Evolutionary conservation across 2,113 vertebrate species (phyloP).

Genomic region (Gasterosteus aculeatus): DNA sequence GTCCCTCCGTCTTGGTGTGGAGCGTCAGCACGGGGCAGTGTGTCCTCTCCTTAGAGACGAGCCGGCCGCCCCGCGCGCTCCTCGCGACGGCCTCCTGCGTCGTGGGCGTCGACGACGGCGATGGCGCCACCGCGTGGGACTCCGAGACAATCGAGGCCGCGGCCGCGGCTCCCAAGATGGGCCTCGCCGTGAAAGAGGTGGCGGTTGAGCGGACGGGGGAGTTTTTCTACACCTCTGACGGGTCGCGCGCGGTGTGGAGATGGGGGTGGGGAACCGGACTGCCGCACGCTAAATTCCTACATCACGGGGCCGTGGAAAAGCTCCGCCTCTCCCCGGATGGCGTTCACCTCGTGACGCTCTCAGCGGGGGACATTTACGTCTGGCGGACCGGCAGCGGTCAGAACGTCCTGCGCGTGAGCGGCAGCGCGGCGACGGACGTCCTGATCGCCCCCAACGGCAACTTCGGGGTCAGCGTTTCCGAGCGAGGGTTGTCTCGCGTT

Average conservation of each 20-base stretch:
- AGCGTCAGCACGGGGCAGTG: slow-evolving; percentile 78
- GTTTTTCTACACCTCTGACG: slow-evolving; percentile 79
- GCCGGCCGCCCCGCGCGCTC: slow-evolving; percentile 48
- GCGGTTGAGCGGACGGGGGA: slow-evolving; percentile 57
- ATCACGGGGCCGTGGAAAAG: slow-evolving; percentile 71
- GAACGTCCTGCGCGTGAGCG: slow-evolving; percentile 74
- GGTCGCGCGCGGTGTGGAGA: slow-evolving; percentile 76
- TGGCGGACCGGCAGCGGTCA: slow-evolving; percentile 78
- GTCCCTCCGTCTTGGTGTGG: slow-evolving; percentile 78
- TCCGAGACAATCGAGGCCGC: slow-evolving; percentile 70
- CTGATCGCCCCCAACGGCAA: slow-evolving; percentile 77
- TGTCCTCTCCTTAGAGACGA: slow-evolving; percentile 74
- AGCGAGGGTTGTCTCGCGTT: slow-evolving; percentile 71
- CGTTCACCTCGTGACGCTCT: slow-evolving; percentile 74
- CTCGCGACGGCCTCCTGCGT: slow-evolving; percentile 67
- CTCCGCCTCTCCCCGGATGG: slow-evolving; percentile 70
- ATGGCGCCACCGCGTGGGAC: slow-evolving; percentile 78
- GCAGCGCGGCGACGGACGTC: slow-evolving; percentile 69
- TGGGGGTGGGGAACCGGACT: slow-evolving; percentile 70
- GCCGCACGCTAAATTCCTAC: slow-evolving; percentile 69
- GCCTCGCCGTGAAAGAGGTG: slow-evolving; percentile 61
- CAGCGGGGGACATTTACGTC: slow-evolving; percentile 77
- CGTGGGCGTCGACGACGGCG: slow-evolving; percentile 61
- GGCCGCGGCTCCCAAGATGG: slow-evolving; percentile 70
- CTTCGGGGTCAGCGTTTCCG: slow-evolving; percentile 78